Base-by-base conservation (phyloP, 2,797 vertebrate genomes). In the Huso huso region DNA sequence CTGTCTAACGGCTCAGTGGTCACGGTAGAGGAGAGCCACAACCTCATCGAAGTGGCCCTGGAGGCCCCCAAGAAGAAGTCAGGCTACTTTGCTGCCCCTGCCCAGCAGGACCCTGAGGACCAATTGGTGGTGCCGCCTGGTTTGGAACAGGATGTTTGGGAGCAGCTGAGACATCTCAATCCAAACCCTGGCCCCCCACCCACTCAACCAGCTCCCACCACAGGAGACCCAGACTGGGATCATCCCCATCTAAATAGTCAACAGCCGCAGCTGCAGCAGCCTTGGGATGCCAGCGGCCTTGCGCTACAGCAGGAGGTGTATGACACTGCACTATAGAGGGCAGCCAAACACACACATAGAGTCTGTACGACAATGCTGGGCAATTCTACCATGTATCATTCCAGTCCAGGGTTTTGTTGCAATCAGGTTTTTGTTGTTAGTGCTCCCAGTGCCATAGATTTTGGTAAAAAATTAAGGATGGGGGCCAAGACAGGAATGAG, bases 1-100 rank as follows among this genome's bases (percentile, higher is more conserved):
- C 89, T 96, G 65, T 93, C 93, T 68, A 99, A 99, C 8, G 96
- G 96, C 75, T 99, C 96, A 0, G 90, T 99, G 48, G 96, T 99
- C 23, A 94, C 91, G 69, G 89, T 91, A 1, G 94, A 96, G 81
- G 95, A 97, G 67, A 95, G 94, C 74, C 93, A 97, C 72, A 97
- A 98, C 77, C 87, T 98, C 66, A 98, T 98, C 0, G 96, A 99
- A 76, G 95, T 98, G 74, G 95, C 95, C 49, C 88, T 95, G 51
- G 96, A 97, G 77, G 96, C 92, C 53, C 96, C 95, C 12, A 98
- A 93, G 79, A 99, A 93, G 81, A 98, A 96, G 79, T 96, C 94
- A 0, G 96, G 95, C 63, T 99, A 99, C 81, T 99, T 99, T 79
- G 94, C 90, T 48, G 95, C 96, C 67, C 93, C 96, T 0, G 90